Conservation (phyloP, 2,113 vertebrate genomes). For the Phyllostomus discolor region DNA sequence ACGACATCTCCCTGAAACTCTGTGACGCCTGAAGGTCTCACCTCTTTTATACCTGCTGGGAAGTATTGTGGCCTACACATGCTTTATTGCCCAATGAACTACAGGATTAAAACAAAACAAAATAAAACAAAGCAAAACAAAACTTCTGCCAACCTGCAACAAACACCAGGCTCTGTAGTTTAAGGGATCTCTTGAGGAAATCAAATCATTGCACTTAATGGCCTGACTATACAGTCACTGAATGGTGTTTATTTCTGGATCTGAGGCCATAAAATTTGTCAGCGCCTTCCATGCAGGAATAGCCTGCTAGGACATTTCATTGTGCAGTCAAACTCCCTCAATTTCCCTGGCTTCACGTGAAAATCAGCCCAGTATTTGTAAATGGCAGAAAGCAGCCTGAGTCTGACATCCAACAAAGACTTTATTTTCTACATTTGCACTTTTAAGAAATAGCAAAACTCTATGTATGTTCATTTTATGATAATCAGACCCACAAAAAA, state of each 20-base stretch:
- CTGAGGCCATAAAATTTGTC: slow-evolving; percentile 64
- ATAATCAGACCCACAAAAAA: slow-evolving; percentile 49
- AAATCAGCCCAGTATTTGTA: slow-evolving; percentile 44
- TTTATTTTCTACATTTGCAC: slow-evolving; percentile 55
- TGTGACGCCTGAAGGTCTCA: background rate
- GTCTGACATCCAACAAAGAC: slow-evolving; percentile 26
- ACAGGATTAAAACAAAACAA: slow-evolving; percentile 42
- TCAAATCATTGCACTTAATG: slow-evolving; percentile 73
- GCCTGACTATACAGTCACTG: slow-evolving; percentile 59
- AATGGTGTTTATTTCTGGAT: slow-evolving; percentile 68
- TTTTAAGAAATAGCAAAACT: slow-evolving; percentile 54
- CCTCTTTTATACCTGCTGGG: background rate
- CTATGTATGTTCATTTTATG: slow-evolving; percentile 50
- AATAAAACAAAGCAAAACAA: background rate
- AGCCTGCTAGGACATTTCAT: slow-evolving; percentile 38
- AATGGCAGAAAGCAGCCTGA: background rate
- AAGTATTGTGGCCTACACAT: background rate
- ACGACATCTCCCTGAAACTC: background rate
- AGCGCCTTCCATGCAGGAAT: slow-evolving; percentile 36
- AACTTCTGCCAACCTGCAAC: slow-evolving; percentile 41
- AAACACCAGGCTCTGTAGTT: slow-evolving; percentile 49
- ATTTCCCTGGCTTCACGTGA: slow-evolving; percentile 30
- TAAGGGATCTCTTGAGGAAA: slow-evolving; percentile 68
- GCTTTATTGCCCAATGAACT: slow-evolving; percentile 54
- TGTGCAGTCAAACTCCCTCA: slow-evolving; percentile 25